phyloP scores from a whole-genome alignment of 2,113 vertebrate species.

The Nesoenas mayeri region DNA sequence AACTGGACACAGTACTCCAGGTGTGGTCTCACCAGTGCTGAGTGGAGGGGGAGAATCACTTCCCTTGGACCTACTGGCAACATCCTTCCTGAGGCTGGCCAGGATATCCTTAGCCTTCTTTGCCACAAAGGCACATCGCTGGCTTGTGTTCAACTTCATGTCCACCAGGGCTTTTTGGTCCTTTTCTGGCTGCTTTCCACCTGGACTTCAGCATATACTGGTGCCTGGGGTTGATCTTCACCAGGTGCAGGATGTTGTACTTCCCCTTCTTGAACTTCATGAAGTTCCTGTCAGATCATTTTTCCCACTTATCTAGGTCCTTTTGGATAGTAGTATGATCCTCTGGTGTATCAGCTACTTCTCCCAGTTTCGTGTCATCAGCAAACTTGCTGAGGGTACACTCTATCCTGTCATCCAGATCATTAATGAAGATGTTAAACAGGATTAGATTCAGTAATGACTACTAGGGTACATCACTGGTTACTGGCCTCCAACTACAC shows the following conservation, averaged over 20 bases:
- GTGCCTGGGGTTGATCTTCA: background rate
- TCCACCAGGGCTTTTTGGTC: no score
- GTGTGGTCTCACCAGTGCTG: background rate
- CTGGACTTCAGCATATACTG: accelerated
- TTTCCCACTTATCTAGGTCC: background rate
- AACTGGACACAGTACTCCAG: background rate
- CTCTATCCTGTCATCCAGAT: background rate
- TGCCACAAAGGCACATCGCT: background rate
- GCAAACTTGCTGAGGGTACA: background rate
- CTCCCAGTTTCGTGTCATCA: background rate
- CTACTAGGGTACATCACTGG: no score
- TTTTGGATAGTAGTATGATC: background rate
- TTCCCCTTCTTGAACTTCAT: background rate
- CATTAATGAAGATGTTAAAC: background rate
- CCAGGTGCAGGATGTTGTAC: accelerated
- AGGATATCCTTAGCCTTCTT: background rate
- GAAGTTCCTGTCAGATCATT: background rate
- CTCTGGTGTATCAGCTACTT: no score
- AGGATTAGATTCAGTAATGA: background rate
- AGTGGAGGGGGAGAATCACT: background rate
- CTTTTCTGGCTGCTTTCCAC: background rate
- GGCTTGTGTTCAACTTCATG: background rate
- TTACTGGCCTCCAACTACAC: background rate
- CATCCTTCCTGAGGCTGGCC: background rate
- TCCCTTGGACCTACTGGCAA: background rate